phyloP scores from a whole-genome alignment of 2,113 vertebrate genomes.

The Odocoileus virginianus region DNA sequence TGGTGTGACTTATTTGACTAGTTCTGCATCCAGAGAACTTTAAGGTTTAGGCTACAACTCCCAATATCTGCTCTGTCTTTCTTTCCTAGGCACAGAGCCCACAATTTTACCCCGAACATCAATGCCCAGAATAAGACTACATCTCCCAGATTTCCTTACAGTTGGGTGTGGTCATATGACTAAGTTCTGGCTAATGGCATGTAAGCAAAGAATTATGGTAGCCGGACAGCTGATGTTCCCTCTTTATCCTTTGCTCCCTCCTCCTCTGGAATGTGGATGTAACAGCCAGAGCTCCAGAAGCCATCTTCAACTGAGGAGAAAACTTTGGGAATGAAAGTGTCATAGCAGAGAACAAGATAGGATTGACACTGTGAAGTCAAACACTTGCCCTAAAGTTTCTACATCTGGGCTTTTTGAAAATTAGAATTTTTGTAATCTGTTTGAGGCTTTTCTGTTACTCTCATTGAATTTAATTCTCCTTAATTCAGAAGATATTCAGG shows the following conservation, averaged over 20 bases:
- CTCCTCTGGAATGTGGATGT: background rate
- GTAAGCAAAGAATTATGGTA: background rate
- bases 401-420: background rate
- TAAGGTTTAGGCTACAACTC: background rate
- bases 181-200: background rate
- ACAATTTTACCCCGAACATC: background rate
- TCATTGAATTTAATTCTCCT: background rate
- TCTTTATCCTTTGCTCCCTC: background rate
- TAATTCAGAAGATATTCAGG: background rate
- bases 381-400: background rate
- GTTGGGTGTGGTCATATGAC: background rate
- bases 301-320: background rate
- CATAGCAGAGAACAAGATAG: background rate
- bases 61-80: background rate
- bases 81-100: background rate
- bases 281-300: background rate
- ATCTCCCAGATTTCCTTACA: background rate
- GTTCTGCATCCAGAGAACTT: background rate
- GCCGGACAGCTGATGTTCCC: background rate
- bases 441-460: background rate
- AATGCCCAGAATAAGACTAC: background rate
- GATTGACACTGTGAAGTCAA: background rate
- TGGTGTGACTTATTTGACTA: background rate
- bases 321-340: background rate
- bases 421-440: background rate